A percentile compares a stretch with the other conserved stretches of the same genome.
Conservation (phyloP, 1,140 invertebrate genomes). For the Drosophila aff. region DNA sequence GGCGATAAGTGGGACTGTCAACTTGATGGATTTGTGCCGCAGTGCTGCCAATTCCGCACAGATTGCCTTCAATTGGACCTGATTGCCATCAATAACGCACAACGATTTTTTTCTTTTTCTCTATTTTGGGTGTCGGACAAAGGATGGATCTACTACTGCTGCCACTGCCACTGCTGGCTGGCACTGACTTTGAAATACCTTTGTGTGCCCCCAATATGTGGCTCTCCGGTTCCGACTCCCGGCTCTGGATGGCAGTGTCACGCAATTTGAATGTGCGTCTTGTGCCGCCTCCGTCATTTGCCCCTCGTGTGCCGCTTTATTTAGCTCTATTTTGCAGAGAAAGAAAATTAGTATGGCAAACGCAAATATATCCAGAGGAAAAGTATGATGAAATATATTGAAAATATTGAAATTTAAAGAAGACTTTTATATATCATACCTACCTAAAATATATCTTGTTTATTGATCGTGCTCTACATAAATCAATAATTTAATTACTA, state of each 20-base stretch:
- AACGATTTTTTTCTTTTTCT: conserved; percentile 2
- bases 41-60: conserved; percentile 52
- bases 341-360: neutral
- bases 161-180: conserved; percentile 9
- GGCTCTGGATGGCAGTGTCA: conserved; percentile 27
- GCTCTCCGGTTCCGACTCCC: neutral
- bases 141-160: neutral
- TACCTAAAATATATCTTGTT: too few species aligned
- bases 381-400: too few species aligned
- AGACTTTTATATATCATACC: too few species aligned
- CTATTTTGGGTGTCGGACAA: neutral
- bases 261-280: conserved; percentile 71
- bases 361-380: too few species aligned
- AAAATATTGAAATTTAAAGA: too few species aligned
- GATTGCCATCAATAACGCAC: conserved; percentile 64
- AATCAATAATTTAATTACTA: too few species aligned
- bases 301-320: neutral
- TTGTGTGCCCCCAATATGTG: conserved; percentile 16
- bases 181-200: conserved; percentile 57
- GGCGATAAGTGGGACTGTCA: conserved; percentile 19
- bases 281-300: conserved; percentile 50
- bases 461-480: too few species aligned
- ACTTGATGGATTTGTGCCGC: conserved; percentile 27
- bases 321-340: conserved; percentile 4
- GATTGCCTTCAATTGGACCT: conserved; percentile 72